Base-by-base conservation (phyloP, 1,140 invertebrate species). In the Muscidifurax raptorellus region DNA sequence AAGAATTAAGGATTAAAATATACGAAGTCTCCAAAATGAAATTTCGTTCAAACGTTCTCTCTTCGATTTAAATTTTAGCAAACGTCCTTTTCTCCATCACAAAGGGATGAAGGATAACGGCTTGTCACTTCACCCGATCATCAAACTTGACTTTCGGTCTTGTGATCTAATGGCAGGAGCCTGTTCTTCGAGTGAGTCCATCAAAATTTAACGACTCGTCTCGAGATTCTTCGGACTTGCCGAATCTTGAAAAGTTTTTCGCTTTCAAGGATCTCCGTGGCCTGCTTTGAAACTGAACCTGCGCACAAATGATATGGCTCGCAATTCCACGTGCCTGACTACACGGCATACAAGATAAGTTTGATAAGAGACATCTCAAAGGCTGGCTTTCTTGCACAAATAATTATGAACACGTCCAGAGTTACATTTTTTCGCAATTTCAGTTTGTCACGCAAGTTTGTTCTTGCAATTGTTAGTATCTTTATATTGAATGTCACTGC, bases 311-410 rank as follows among this genome's bases (percentile, higher is more conserved):
- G 15, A 22, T 64, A 15, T 64, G 9, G n/a, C 6, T 25, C n/a
- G n/a, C n/a, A 15, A 64, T 64, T 64, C 5, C n/a, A 64, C n/a
- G 59, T 25, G n/a, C 59, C n/a, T 64, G 6, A 64, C 15, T 64
- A 18, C 22, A 64, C 36, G 36, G n/a, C 59, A 25, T 22, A 64
- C 7, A n/a, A 64, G 59, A 64, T 12, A 64, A 18, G 15, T 64
- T 22, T 4, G 59, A n/a, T 4, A n/a, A n/a, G 59, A 64, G n/a
- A 64, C 59, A 22, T 87, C 72, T 84, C 85, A 81, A 67, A 64
- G 85, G 83, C 85, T 77, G 77, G 84, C 44, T 85, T 86, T 36
- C 36, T 36, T 36, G 7, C 36, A 36, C 9, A 67, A 67, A 67
- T 83, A 83, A n/a, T n/a, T 67, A 47, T 84, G 9, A 36, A 36